Evolutionary conservation across 2,888 invertebrate species (phyloP), one percentile per base, ranked within the genome.

Genomic region (Xestia sexstrigata): DNA sequence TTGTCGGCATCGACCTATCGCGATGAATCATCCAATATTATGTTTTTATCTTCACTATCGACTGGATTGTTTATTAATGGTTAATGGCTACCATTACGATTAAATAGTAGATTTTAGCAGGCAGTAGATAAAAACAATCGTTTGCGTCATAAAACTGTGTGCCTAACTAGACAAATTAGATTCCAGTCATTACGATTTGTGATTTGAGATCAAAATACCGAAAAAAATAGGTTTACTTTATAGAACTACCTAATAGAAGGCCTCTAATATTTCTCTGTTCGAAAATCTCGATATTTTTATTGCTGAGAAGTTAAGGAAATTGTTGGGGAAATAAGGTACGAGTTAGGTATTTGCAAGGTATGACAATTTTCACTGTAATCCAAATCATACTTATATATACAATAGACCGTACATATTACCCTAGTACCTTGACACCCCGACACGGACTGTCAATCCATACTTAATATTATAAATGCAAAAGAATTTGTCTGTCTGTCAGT

Each of bases 81-180:
- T 30, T 42, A 62, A n/a, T n/a, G n/a, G n/a, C 47, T 70, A 47
- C 26, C 26, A 30, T 73, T 71, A 49, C 26, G 74, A 75, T 49
- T 42, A 75, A 17, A 49, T 49, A 20, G 49, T 42, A 17, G 39
- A 49, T 42, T 75, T 62, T 30, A 17, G 30, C n/a, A 58, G 55
- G 55, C 66, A 42, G 45, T 42, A 58, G 71, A 72, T 62, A 30
- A 75, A 30, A 63, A 39, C 30, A 47, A 49, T 47, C 15, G 17
- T 58, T 58, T 74, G 23, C 74, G 42, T 72, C 20, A 45, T 45
- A 63, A 13, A 20, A n/a, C 13, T 71, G 35, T 8, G 35, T 47
- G 15, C 30, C 2, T 20, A 60, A 23, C 35, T 68, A 60, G 45
- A 30, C 55, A 13, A 7, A 45, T 13, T 42, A 20, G 23, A n/a